A percentile compares a stretch with the other conserved stretches of the same genome.
These are phyloP conservation scores for Synanthedon andrenaeformis DNA, from an alignment of 2,888 invertebrate species.

Conservation along the genomic window DNA sequence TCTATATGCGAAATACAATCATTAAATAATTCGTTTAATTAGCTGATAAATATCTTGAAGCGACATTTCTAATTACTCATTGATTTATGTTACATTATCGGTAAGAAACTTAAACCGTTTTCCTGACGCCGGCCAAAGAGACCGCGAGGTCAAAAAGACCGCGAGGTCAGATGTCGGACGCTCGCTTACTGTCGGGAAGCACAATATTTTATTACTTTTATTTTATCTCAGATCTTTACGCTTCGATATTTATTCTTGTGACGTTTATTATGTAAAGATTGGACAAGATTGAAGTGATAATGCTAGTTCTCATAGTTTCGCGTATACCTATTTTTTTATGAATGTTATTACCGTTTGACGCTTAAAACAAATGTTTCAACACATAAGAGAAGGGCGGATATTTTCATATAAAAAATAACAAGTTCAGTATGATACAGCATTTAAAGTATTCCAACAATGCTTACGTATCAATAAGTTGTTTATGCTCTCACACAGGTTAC, in stretches of 20 bases:
- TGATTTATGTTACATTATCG: background rate
- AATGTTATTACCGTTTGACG: too few species aligned
- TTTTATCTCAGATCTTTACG: background rate
- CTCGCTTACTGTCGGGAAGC: slow-evolving; percentile 1
- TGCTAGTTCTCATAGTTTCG: too few species aligned
- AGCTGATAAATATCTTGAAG: background rate
- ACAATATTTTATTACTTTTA: background rate
- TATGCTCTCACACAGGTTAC: too few species aligned
- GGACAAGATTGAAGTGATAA: background rate
- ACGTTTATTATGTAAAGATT: background rate
- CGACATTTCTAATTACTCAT: background rate
- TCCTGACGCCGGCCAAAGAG: background rate
- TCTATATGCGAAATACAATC: background rate
- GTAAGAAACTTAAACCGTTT: background rate
- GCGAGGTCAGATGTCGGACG: background rate
- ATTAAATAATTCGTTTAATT: background rate
- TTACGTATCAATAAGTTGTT: too few species aligned
- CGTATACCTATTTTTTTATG: too few species aligned
- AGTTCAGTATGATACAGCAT: too few species aligned
- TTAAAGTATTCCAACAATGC: too few species aligned
- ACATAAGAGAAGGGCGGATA: too few species aligned
- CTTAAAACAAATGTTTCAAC: too few species aligned
- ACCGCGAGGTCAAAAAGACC: background rate
- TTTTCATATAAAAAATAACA: too few species aligned
- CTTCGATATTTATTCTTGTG: background rate